Conservation (phyloP, 2,797 vertebrate species). For the Gallinago stenura region DNA sequence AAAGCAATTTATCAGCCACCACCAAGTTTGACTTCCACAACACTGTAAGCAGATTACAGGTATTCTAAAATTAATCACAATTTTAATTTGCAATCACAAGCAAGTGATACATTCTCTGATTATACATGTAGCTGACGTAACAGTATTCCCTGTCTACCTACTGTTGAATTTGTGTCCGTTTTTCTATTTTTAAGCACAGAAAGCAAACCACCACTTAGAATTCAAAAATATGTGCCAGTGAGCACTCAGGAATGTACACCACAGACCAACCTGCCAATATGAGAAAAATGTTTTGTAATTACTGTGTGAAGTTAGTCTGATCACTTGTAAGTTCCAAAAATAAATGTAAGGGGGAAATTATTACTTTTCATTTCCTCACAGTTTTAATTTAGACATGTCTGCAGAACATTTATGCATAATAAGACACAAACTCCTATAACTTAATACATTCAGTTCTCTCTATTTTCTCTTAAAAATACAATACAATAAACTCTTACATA, state of each 20-base stretch:
- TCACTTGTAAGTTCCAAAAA: neutral
- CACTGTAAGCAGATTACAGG: slow-evolving; percentile 25
- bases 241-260: neutral
- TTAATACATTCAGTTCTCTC: neutral
- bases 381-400: neutral
- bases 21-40: neutral
- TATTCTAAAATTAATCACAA: slow-evolving; percentile 12
- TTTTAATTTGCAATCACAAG: neutral
- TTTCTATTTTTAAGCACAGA: neutral
- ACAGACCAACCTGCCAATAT: neutral
- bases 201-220: neutral
- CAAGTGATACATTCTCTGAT: neutral
- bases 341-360: neutral
- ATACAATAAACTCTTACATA: neutral
- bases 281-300: neutral
- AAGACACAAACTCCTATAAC: neutral
- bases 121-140: neutral
- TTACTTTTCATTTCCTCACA: neutral
- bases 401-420: neutral
- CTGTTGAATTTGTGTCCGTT: neutral
- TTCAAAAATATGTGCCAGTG: neutral
- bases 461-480: neutral
- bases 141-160: neutral
- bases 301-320: neutral
- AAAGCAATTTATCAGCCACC: neutral